phyloP scores from a whole-genome alignment of 2,888 invertebrate genomes.

The Caenorhabditis auriculariae region DNA sequence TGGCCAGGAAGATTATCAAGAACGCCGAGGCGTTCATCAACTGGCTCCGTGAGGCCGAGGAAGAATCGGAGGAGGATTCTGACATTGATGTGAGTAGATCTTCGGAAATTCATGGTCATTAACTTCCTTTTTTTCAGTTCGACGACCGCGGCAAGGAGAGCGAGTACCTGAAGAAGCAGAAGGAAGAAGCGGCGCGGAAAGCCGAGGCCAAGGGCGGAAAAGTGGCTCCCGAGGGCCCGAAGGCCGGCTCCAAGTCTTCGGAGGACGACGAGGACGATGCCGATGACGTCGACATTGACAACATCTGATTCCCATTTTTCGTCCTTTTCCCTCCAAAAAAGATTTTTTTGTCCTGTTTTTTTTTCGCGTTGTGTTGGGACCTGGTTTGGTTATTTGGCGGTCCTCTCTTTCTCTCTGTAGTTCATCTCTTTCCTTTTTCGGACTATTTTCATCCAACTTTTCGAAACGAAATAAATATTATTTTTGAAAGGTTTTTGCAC shows the following conservation, averaged over 20 bases:
- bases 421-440: neutral
- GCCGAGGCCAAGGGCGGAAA: conserved; percentile 15
- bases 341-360: conserved; percentile 1
- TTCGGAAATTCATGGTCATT: neutral
- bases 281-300: conserved; percentile 56
- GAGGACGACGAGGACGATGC: conserved; percentile 42
- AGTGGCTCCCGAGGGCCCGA: conserved; percentile 9
- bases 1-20: conserved; percentile 86
- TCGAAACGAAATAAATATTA: no score
- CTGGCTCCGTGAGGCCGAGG: conserved; percentile 91
- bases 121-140: conserved; percentile 40
- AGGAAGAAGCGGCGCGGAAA: conserved; percentile 23
- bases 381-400: conserved; percentile 1
- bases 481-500: no score
- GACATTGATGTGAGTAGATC: conserved; percentile 67
- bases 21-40: conserved; percentile 90
- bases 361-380: neutral
- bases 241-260: conserved; percentile 10
- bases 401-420: neutral
- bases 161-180: conserved; percentile 30
- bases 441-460: conserved; percentile 3
- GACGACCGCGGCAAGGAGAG: conserved; percentile 33
- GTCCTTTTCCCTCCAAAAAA: neutral
- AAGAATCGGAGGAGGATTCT: conserved; percentile 78
- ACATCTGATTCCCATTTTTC: conserved; percentile 42